phyloP scores from a whole-genome alignment of 2,797 vertebrate species.

The Tenualosa thibaudeaui region DNA sequence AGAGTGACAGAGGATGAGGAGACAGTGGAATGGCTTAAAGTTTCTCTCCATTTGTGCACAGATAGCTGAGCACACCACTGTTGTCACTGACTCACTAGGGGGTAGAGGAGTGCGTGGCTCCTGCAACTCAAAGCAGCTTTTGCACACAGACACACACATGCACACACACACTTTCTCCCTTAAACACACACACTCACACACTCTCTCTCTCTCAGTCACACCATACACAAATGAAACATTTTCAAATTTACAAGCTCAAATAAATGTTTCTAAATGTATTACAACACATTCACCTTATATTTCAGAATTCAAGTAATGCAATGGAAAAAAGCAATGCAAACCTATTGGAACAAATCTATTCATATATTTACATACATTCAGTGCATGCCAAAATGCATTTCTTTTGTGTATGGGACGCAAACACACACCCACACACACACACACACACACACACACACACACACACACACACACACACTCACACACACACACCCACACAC shows the following conservation, averaged over 20 bases:
- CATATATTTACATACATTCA: too few relatives aligned
- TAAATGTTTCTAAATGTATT: too few relatives aligned
- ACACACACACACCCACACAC: neutral
- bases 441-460: conserved; percentile 3
- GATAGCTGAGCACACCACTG: neutral
- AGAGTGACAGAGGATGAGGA: neutral
- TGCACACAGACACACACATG: neutral
- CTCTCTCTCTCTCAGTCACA: neutral
- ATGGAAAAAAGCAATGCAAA: too few relatives aligned
- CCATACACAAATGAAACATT: neutral
- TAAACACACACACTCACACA: neutral
- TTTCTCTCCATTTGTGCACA: neutral
- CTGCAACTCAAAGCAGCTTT: neutral
- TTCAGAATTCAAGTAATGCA: too few relatives aligned
- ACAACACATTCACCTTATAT: too few relatives aligned
- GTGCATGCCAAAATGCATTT: too few relatives aligned
- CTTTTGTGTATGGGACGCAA: neutral
- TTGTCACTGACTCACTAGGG: neutral
- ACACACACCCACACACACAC: conserved; percentile 7
- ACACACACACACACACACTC: neutral
- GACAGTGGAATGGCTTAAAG: neutral
- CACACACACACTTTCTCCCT: neutral
- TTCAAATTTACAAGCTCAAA: too few relatives aligned
- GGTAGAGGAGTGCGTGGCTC: neutral
- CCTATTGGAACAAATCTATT: too few relatives aligned